phyloP scores from a whole-genome alignment of 2,888 invertebrate genomes.

The Synanthedon formicaeformis region DNA sequence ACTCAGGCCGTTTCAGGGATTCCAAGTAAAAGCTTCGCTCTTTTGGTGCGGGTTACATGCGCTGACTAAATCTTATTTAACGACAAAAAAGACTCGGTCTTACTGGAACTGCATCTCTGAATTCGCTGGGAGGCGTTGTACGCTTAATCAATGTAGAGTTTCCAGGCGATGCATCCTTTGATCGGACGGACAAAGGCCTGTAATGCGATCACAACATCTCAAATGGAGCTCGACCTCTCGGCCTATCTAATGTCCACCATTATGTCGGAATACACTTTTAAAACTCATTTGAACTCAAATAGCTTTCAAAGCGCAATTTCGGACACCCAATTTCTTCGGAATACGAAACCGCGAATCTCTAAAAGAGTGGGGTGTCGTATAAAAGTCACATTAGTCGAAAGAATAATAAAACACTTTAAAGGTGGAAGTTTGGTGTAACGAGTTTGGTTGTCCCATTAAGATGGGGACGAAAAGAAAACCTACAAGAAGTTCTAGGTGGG shows the following conservation, averaged over 20 bases:
- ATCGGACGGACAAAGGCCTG: slow-evolving; percentile 19
- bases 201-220: slow-evolving; percentile 10
- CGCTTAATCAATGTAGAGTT: background rate
- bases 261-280: slow-evolving; percentile 6
- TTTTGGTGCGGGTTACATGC: background rate
- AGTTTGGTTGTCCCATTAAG: slow-evolving; percentile 9
- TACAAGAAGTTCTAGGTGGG: too few species aligned
- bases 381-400: slow-evolving; percentile 11
- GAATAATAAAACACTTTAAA: slow-evolving; percentile 20
- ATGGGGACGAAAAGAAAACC: background rate
- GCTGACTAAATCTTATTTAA: too few species aligned
- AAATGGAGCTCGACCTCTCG: slow-evolving; percentile 6
- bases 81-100: background rate
- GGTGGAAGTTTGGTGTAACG: slow-evolving; percentile 16
- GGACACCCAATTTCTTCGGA: slow-evolving; percentile 9
- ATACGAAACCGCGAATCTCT: slow-evolving; percentile 9
- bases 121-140: background rate
- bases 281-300: slow-evolving; percentile 10
- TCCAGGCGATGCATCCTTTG: slow-evolving; percentile 8
- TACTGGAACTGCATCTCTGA: background rate
- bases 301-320: slow-evolving; percentile 8
- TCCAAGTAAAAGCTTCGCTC: slow-evolving; percentile 5
- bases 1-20: slow-evolving; percentile 1
- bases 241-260: slow-evolving; percentile 15
- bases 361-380: background rate